Evolutionary conservation across 2,888 invertebrate genomes (phyloP).

Genomic region (Rhopalosiphum nymphaeae): DNA sequence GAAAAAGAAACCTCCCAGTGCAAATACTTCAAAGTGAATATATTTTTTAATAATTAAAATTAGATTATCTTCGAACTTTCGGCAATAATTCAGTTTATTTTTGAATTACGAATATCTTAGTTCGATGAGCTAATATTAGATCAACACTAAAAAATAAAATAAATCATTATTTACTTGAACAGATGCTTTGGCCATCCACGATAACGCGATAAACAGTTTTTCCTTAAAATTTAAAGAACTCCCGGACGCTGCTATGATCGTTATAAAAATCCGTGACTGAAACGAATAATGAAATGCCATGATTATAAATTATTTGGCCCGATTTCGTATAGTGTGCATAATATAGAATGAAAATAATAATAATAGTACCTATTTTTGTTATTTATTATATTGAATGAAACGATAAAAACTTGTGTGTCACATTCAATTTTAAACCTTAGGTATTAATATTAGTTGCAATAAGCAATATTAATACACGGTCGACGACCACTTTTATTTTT

Average conservation of each 20-base stretch:
- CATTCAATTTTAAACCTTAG: background rate
- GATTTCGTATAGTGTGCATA: background rate
- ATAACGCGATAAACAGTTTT: conserved; percentile 88
- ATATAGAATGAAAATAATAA: background rate
- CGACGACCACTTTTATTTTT: background rate
- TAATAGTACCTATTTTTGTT: background rate
- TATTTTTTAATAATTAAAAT: background rate
- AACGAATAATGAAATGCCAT: conserved; percentile 67
- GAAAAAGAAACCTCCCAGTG: no score
- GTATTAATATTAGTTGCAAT: background rate
- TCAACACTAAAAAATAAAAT: background rate
- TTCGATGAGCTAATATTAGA: background rate
- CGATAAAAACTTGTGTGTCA: background rate
- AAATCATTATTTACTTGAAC: conserved; percentile 79
- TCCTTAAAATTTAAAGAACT: conserved; percentile 89
- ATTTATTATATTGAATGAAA: background rate
- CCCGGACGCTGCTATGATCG: conserved; percentile 79
- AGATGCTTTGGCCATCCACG: conserved; percentile 98
- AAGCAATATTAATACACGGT: background rate
- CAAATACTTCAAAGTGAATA: no score
- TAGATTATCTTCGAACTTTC: background rate
- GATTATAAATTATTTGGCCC: background rate
- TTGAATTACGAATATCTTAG: background rate
- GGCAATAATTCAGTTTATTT: background rate
- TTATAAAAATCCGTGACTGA: conserved; percentile 77